Conservation (phyloP, 53 echinoderm and acorn worm genomes). For the Echinarachnius parma region DNA sequence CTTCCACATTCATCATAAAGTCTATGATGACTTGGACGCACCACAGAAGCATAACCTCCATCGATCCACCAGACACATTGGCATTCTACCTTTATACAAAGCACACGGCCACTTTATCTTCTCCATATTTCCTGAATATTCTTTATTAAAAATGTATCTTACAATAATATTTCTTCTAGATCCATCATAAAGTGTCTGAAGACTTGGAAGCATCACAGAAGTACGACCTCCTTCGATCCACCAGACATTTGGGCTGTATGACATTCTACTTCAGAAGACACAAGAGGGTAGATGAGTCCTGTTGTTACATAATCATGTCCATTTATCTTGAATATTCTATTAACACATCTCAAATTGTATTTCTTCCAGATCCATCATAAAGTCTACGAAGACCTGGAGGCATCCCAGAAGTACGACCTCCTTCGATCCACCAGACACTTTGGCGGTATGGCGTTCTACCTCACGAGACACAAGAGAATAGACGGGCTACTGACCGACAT, state of each 20-base stretch:
- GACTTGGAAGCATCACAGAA: slow-evolving; percentile 56
- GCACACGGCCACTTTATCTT: too few relatives aligned
- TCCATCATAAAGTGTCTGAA: slow-evolving; percentile 76
- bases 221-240: slow-evolving; percentile 74
- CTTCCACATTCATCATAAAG: too few relatives aligned
- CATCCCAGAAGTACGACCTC: slow-evolving; percentile 52
- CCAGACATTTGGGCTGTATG: slow-evolving; percentile 92
- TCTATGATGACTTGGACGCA: too few relatives aligned
- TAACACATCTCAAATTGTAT: too few relatives aligned
- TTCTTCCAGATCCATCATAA: slow-evolving; percentile 71
- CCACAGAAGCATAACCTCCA: too few relatives aligned
- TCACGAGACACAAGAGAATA: slow-evolving; percentile 63
- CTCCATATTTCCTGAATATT: too few relatives aligned
- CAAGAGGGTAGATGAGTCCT: slow-evolving; percentile 80
- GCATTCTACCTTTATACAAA: too few relatives aligned
- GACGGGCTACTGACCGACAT: slow-evolving; percentile 81
- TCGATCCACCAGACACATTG: too few relatives aligned
- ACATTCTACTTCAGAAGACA: slow-evolving; percentile 65
- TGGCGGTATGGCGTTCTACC: slow-evolving; percentile 84
- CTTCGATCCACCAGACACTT: slow-evolving; percentile 92
- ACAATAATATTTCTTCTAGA: slow-evolving; percentile 57
- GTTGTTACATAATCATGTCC: too few relatives aligned
- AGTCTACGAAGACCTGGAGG: slow-evolving; percentile 68
- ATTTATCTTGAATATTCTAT: too few relatives aligned
- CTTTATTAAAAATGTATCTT: too few relatives aligned